Evolutionary conservation across 2,113 vertebrate species (phyloP).

Genomic region (Alligator sinensis): DNA sequence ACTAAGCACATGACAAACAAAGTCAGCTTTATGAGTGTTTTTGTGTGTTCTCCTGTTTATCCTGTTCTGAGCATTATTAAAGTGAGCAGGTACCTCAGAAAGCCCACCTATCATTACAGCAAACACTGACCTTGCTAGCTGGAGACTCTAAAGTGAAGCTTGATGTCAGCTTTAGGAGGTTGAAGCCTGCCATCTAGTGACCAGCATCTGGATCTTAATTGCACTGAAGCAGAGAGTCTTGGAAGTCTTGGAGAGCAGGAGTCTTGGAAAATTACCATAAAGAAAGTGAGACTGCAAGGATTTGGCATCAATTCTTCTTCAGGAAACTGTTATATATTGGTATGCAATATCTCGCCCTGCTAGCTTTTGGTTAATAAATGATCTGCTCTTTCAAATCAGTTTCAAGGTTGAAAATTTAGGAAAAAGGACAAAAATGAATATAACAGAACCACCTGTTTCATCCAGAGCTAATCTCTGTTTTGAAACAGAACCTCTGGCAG

Average conservation of each 20-base stretch:
- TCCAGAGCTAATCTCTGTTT: neutral
- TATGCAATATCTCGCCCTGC: neutral
- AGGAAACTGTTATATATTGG: neutral
- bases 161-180: neutral
- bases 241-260: too few relatives aligned
- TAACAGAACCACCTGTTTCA: neutral
- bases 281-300: neutral
- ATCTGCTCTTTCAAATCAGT: neutral
- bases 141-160: neutral
- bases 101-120: neutral
- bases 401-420: neutral
- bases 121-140: neutral
- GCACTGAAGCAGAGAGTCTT: neutral
- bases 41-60: neutral
- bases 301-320: neutral
- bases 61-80: constrained; percentile 43
- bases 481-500: neutral
- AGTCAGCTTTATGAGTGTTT: neutral
- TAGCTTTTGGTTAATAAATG: neutral
- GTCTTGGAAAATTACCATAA: neutral
- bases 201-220: neutral
- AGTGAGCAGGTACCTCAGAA: neutral
- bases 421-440: neutral
- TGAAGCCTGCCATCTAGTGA: constrained; percentile 57
- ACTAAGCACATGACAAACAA: constrained; percentile 42